These are phyloP conservation scores for Tetragnatha montana DNA, from an alignment of 2,888 invertebrate genomes.

Conservation along the genomic window DNA sequence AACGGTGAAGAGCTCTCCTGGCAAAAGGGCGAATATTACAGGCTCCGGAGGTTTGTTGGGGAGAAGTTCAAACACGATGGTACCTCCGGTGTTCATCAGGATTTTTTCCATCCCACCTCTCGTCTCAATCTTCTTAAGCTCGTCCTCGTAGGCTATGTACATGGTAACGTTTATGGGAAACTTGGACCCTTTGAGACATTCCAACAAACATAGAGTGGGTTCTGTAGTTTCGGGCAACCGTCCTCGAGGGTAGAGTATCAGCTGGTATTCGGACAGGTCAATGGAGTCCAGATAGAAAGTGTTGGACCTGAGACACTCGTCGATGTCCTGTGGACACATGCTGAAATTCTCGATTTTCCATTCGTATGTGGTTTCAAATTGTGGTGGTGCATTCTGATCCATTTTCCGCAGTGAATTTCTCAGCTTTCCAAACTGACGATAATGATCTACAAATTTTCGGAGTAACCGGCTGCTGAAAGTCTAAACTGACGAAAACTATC, in stretches of 20 bases:
- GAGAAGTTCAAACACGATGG: background rate
- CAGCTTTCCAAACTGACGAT: no score
- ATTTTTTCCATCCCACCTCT: background rate
- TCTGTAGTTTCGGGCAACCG: background rate
- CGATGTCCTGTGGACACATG: background rate
- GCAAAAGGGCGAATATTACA: background rate
- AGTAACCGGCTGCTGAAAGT: no score
- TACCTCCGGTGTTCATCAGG: background rate
- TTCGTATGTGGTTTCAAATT: background rate
- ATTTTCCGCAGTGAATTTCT: no score
- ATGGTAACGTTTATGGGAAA: background rate
- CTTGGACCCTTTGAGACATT: background rate
- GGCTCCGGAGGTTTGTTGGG: background rate
- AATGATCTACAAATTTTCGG: no score
- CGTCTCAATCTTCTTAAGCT: background rate
- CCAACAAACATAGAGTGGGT: background rate
- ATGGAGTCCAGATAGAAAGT: background rate
- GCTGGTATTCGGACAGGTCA: background rate
- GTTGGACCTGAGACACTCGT: background rate
- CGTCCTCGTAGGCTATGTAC: background rate
- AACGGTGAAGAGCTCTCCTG: background rate
- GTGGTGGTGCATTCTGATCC: no score
- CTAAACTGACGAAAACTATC: no score
- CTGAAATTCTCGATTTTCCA: slow-evolving; percentile 21
- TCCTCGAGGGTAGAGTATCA: slow-evolving; percentile 3